phyloP scores from a whole-genome alignment of 2,113 vertebrate species.

The Catharus bicknelli region DNA sequence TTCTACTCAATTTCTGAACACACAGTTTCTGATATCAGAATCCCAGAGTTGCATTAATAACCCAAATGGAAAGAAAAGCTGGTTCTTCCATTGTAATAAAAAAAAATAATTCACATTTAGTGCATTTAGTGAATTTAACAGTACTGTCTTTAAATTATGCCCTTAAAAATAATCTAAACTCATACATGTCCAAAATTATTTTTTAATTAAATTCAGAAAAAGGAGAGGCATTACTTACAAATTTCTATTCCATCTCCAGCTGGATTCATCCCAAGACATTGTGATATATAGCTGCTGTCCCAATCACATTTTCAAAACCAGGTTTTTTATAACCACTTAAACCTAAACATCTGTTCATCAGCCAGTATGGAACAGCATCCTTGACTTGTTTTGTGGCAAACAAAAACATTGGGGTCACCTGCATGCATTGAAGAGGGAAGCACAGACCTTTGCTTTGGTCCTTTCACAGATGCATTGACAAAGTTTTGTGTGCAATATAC shows the following conservation, averaged over 20 bases:
- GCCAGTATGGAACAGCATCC: background rate
- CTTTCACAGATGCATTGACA: background rate
- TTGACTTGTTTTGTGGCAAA: background rate
- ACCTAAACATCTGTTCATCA: slow-evolving; percentile 25
- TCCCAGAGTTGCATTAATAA: background rate
- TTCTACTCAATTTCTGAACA: background rate
- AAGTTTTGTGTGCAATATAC: background rate
- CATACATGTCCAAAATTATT: background rate
- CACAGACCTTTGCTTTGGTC: background rate
- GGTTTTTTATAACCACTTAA: slow-evolving; percentile 44
- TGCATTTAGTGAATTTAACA: background rate
- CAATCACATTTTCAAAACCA: slow-evolving; percentile 25
- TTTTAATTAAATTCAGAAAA: slow-evolving; percentile 41
- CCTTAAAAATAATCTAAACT: background rate
- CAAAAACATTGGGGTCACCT: background rate
- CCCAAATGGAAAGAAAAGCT: background rate
- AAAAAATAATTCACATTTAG: background rate
- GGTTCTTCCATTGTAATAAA: background rate
- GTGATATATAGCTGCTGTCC: slow-evolving; percentile 33
- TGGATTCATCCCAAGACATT: slow-evolving; percentile 32
- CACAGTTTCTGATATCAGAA: slow-evolving; percentile 17
- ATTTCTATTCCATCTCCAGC: background rate
- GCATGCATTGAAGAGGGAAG: background rate
- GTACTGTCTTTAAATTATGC: background rate
- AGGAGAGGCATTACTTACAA: background rate